These are phyloP conservation scores for Neofelis nebulosa DNA, from an alignment of 2,113 vertebrate species.

Conservation along the genomic window DNA sequence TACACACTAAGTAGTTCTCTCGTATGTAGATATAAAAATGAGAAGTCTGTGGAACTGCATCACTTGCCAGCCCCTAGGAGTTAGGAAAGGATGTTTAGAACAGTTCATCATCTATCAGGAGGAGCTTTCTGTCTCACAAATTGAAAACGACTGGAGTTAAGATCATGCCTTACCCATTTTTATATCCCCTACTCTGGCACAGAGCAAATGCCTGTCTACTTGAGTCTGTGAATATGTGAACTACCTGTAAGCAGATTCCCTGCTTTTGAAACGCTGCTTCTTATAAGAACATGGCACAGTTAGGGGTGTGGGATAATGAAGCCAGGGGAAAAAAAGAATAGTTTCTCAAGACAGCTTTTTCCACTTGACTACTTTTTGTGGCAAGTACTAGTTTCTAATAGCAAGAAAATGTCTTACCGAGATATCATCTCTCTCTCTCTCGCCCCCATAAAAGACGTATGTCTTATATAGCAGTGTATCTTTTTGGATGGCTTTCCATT, in stretches of 20 bases:
- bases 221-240: neutral
- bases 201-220: neutral
- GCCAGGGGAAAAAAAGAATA: neutral
- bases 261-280: neutral
- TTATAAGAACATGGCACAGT: neutral
- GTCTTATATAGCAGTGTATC: neutral
- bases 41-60: neutral
- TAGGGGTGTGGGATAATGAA: neutral
- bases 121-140: neutral
- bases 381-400: neutral
- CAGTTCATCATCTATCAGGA: neutral
- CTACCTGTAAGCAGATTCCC: neutral
- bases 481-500: neutral
- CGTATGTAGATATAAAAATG: neutral
- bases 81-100: neutral
- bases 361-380: neutral
- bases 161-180: neutral
- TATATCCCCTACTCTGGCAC: neutral
- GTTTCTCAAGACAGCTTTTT: neutral
- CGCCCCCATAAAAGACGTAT: neutral
- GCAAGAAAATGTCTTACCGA: neutral
- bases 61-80: neutral
- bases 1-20: neutral
- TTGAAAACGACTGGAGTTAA: neutral
- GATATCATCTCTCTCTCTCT: neutral